phyloP scores from a whole-genome alignment of 2,113 vertebrate species.

The Sinocyclocheilus rhinocerous region DNA sequence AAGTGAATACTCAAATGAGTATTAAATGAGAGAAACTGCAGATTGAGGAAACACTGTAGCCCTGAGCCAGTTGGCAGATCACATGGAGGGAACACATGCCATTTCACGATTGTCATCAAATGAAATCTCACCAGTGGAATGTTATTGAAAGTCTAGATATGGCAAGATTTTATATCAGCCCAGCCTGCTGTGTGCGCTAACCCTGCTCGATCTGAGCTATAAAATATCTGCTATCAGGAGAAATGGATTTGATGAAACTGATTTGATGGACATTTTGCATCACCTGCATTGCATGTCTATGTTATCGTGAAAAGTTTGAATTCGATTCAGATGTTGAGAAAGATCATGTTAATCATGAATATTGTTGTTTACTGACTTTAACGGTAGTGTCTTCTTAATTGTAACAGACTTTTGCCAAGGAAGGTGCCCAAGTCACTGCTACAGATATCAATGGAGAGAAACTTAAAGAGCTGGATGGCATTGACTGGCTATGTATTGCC shows the following conservation, averaged over 20 bases:
- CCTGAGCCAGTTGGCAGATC: slow-evolving; percentile 1
- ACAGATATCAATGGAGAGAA: slow-evolving; percentile 88
- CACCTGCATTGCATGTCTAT: neutral
- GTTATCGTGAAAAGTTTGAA: neutral
- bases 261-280: neutral
- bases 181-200: neutral
- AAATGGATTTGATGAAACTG: neutral
- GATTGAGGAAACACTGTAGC: slow-evolving; percentile 5
- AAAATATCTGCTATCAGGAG: neutral
- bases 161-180: neutral
- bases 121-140: neutral
- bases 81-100: neutral
- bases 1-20: slow-evolving; percentile 11
- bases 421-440: slow-evolving; percentile 90
- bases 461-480: slow-evolving; percentile 82
- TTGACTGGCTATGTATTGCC: slow-evolving; percentile 50
- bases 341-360: neutral
- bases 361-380: neutral
- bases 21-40: slow-evolving; percentile 4
- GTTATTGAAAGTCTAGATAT: neutral
- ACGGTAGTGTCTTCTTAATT: neutral
- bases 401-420: slow-evolving; percentile 89
- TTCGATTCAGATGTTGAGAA: neutral
- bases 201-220: neutral
- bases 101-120: neutral